Evolutionary conservation across 2,797 vertebrate species (phyloP).

Genomic region (Sebastes vulpes): DNA sequence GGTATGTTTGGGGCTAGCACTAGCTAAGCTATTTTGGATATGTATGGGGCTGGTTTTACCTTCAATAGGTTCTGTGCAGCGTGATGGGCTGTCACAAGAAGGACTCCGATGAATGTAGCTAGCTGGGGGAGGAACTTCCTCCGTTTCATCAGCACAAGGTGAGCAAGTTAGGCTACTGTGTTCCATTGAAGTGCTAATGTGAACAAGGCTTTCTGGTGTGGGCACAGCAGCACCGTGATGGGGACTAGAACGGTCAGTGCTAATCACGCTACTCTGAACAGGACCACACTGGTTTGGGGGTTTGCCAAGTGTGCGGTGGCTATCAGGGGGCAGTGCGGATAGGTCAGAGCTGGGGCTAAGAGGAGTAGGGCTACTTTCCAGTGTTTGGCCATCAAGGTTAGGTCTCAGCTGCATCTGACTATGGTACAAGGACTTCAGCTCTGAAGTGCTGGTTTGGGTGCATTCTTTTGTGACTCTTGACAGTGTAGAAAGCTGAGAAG

Average conservation of each 20-base stretch:
- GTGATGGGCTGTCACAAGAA: constrained; percentile 10
- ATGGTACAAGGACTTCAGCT: background rate
- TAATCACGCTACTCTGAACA: constrained; percentile 8
- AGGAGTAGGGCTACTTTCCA: constrained; percentile 44
- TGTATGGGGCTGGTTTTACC: background rate
- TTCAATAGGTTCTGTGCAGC: constrained; percentile 12
- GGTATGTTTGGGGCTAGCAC: constrained; percentile 14
- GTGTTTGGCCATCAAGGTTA: constrained; percentile 48
- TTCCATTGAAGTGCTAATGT: constrained; percentile 58
- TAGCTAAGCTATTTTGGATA: constrained; percentile 4
- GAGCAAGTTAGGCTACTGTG: constrained; percentile 58
- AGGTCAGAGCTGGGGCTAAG: background rate
- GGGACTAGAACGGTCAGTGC: background rate
- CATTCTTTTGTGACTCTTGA: background rate
- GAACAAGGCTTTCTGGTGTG: constrained; percentile 73
- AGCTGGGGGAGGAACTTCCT: background rate
- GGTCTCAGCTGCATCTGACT: background rate
- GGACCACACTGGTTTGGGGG: background rate
- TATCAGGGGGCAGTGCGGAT: background rate
- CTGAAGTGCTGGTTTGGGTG: background rate
- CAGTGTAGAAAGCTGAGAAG: background rate
- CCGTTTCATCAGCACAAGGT: constrained; percentile 28
- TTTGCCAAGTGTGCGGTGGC: background rate
- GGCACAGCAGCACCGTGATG: background rate
- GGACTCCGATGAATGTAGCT: constrained; percentile 7